Percentiles rank a stretch among this genome's conserved stretches.
Conservation (phyloP, 2,113 vertebrate species). For the Machaerirhynchus nigripectus region DNA sequence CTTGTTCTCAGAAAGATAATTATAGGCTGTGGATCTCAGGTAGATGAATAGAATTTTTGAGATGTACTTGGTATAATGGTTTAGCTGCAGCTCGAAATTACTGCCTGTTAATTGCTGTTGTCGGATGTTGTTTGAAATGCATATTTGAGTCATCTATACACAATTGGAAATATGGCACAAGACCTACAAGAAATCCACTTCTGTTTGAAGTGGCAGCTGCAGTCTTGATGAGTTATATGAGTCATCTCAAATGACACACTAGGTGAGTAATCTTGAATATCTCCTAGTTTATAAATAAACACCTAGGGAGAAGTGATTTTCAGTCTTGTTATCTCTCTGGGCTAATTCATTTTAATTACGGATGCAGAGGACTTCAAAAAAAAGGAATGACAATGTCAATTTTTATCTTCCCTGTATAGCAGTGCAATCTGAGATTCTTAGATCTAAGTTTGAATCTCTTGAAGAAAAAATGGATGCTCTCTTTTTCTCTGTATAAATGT, state of each 20-base stretch:
- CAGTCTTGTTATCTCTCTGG: neutral
- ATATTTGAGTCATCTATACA: neutral
- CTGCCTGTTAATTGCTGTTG: neutral
- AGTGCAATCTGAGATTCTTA: neutral
- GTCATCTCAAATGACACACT: neutral
- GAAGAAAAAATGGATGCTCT: neutral
- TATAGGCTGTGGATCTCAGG: neutral
- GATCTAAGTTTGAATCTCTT: neutral
- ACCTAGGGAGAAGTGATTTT: neutral
- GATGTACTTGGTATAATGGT: neutral
- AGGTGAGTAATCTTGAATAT: neutral
- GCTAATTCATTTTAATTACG: neutral
- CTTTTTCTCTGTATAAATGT: neutral
- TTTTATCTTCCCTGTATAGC: neutral
- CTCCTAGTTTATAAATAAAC: neutral
- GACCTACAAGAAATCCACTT: neutral
- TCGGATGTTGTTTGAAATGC: neutral
- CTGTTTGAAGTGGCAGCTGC: constrained; percentile 22
- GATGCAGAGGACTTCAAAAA: neutral
- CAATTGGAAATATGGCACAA: neutral
- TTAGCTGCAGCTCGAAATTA: neutral
- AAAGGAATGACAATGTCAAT: neutral
- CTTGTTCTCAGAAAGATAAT: neutral
- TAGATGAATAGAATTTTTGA: neutral
- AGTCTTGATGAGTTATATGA: neutral